Evolutionary conservation across 53 echinoderm and acorn worm genomes (phyloP).

Genomic region (Apostichopus leukothele): DNA sequence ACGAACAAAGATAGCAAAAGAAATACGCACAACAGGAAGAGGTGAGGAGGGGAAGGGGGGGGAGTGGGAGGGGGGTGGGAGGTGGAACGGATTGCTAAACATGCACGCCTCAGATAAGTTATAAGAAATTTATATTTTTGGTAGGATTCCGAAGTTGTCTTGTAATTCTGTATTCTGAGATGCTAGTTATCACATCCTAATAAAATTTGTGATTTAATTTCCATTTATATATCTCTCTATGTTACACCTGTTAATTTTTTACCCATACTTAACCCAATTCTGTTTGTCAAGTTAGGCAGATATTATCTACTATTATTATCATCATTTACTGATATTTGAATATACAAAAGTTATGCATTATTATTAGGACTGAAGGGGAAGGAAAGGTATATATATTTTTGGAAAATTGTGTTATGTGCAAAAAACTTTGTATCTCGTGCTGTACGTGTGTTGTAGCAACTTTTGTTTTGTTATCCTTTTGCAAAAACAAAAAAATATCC

Average conservation of each 20-base stretch:
- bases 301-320: not conserved
- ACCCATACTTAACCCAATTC: not conserved
- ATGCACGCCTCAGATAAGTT: too few species aligned
- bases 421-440: conserved; percentile 36
- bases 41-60: too few species aligned
- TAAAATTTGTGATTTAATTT: not conserved
- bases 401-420: conserved; percentile 30
- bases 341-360: conserved; percentile 2
- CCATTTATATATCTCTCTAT: conserved; percentile 3
- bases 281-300: not conserved
- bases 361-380: conserved; percentile 4
- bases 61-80: too few species aligned
- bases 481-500: not conserved
- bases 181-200: too few species aligned
- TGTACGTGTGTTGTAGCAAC: not conserved
- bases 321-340: not conserved
- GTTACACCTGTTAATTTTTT: conserved; percentile 3
- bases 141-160: too few species aligned
- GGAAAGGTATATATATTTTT: conserved; percentile 33
- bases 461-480: not conserved
- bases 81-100: too few species aligned
- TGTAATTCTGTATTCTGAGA: too few species aligned
- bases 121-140: too few species aligned
- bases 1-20: too few species aligned
- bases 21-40: too few species aligned